A percentile compares a stretch with the other conserved stretches of the same genome.
phyloP scores from a whole-genome alignment of 2,888 invertebrate species.

The Cyclophora punctaria region DNA sequence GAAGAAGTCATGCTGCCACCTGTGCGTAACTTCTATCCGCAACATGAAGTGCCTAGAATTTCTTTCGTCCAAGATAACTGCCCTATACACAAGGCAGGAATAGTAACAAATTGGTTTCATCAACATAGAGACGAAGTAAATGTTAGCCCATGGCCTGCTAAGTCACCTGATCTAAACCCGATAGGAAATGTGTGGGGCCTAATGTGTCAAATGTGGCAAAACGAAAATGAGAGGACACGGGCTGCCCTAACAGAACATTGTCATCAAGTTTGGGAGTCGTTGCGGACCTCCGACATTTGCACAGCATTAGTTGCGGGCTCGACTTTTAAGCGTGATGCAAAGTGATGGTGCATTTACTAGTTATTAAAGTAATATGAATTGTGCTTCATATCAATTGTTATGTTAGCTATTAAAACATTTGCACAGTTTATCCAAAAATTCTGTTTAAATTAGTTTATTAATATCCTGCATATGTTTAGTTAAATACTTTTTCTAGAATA shows the following conservation, averaged over 20 bases:
- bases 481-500: too few species aligned
- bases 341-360: too few species aligned
- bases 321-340: too few species aligned
- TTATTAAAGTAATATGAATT: too few species aligned
- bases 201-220: background rate
- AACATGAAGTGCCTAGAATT: constrained; percentile 5
- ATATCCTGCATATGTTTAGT: too few species aligned
- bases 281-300: background rate
- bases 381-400: too few species aligned
- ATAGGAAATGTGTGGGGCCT: background rate
- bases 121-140: background rate
- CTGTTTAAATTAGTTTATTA: too few species aligned
- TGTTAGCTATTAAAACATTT: too few species aligned
- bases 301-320: background rate
- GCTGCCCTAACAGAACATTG: background rate
- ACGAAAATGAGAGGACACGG: background rate
- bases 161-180: background rate
- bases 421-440: too few species aligned
- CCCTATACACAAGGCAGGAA: background rate
- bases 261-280: background rate
- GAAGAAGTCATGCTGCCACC: constrained; percentile 9
- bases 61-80: constrained; percentile 9
- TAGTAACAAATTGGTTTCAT: background rate
- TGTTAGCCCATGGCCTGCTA: background rate
- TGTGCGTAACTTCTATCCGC: constrained; percentile 10